phyloP scores from a whole-genome alignment of 1,140 invertebrate genomes.

The Philotrypesis tridentata region DNA sequence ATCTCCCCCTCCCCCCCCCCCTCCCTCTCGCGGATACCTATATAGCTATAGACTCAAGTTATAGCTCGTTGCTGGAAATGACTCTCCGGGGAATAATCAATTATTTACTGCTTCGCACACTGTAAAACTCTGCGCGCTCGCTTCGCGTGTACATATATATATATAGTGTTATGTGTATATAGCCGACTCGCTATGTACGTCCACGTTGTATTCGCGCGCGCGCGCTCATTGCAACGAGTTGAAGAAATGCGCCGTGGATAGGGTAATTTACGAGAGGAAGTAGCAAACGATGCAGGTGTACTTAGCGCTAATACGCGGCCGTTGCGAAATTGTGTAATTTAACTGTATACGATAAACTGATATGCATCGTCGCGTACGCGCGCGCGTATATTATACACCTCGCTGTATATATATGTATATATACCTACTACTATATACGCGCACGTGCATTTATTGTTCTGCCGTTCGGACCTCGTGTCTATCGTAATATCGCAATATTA shows the following conservation, averaged over 20 bases:
- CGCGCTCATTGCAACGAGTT: too few species aligned
- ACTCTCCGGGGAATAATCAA: conserved; percentile 18
- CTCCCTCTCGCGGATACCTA: background rate
- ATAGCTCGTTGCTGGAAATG: background rate
- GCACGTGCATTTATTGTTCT: too few species aligned
- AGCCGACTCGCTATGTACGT: background rate
- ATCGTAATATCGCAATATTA: too few species aligned
- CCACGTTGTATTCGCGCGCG: too few species aligned
- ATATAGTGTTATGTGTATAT: too few species aligned
- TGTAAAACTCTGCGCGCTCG: conserved; percentile 12
- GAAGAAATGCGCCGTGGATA: background rate
- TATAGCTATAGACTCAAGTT: background rate
- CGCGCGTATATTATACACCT: too few species aligned
- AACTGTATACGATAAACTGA: background rate
- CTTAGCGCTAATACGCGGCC: background rate
- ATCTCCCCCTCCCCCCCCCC: too few species aligned
- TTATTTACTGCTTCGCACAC: conserved; percentile 22
- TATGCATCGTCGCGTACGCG: background rate
- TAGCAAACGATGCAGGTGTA: conserved; percentile 18
- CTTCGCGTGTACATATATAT: too few species aligned
- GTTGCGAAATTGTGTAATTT: conserved; percentile 21
- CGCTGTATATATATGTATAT: too few species aligned
- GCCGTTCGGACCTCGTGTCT: background rate
- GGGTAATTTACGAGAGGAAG: conserved; percentile 31
- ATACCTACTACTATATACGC: too few species aligned